Evolutionary conservation across 2,797 vertebrate species (phyloP).

Genomic region (Salarias fasciatus): DNA sequence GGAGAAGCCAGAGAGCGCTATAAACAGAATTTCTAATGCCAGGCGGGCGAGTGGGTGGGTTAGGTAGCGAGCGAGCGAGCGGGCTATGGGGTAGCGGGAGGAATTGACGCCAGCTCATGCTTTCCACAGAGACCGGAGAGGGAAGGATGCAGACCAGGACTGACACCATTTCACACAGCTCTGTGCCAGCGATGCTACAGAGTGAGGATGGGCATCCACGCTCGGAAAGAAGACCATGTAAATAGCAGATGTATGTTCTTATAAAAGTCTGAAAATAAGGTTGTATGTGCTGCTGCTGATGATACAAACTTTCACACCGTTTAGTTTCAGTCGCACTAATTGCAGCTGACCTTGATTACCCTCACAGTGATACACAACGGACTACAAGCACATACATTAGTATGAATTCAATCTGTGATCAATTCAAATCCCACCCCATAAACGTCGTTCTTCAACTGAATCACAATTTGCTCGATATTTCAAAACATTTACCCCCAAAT

Average conservation of each 20-base stretch:
- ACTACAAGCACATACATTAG: constrained; percentile 1
- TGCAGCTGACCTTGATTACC: constrained; percentile 39
- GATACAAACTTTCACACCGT: constrained; percentile 26
- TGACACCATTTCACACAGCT: constrained; percentile 83
- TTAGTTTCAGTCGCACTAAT: constrained; percentile 45
- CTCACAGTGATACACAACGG: constrained; percentile 10
- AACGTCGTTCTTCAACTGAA: constrained; percentile 6
- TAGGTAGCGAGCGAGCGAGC: constrained; percentile 77
- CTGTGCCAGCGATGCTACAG: constrained; percentile 49
- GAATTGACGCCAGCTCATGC: constrained; percentile 79
- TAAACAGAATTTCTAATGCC: constrained; percentile 89
- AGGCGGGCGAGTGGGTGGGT: constrained; percentile 77
- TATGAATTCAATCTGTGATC: constrained; percentile 4
- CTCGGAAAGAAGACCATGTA: constrained; percentile 42
- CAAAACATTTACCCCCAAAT: constrained; percentile 9
- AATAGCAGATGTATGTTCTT: constrained; percentile 25
- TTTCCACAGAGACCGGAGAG: constrained; percentile 80
- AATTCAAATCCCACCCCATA: constrained; percentile 7
- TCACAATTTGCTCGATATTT: neutral
- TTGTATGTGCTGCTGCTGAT: constrained; percentile 1
- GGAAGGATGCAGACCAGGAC: constrained; percentile 77
- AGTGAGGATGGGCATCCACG: constrained; percentile 37
- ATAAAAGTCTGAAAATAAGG: constrained; percentile 14
- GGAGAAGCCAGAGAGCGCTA: constrained; percentile 81
- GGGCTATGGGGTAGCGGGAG: constrained; percentile 75